Evolutionary conservation across 2,797 vertebrate genomes (phyloP), one percentile per base, ranked within the genome.

Genomic region (Rhabdomys pumilio): DNA sequence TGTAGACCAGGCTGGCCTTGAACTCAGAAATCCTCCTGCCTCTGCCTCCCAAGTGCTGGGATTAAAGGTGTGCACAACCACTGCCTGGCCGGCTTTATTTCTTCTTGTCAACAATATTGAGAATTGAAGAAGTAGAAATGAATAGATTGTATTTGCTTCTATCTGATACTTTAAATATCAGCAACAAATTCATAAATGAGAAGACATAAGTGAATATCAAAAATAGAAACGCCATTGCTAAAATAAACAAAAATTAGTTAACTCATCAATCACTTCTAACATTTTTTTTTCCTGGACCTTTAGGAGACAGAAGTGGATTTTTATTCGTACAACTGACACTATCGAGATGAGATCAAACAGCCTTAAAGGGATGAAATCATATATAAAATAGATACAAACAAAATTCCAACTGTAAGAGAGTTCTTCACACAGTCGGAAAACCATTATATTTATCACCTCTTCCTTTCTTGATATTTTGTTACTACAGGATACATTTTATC

Each of bases 401-500:
- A 31, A 86, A 87, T 55, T 87, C 69, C 63, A 24, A 72, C 81
- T 72, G 69, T 22, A 38, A 85, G 89, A 73, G 24, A 26, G 5
- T 59, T 96, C 89, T 44, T 15, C 76, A 90, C 34, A 91, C 1
- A 84, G 10, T 31, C 89, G 1, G 50, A 90, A 11, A 94, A 38
- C 65, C 72, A 82, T 31, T 83, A 3, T 20, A 47, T 65, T 85
- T n/a, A 47, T 93, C n/a, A 57, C 19, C 50, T 65, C 14, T 89
- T 41, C 24, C 14, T 92, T 86, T 53, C 19, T 72, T 73, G 61
- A 82, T 73, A 63, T 80, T 95, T 44, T 87, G 10, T 95, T 91
- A 90, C 38, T 50, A 93, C 47, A 72, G 6, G 96, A 95, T 31
- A 91, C 59, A 92, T 67, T 44, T 89, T 24, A 89, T 53, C 44